These are phyloP conservation scores for Drosophila falleni DNA, from an alignment of 2,888 invertebrate genomes.

Conservation along the genomic window DNA sequence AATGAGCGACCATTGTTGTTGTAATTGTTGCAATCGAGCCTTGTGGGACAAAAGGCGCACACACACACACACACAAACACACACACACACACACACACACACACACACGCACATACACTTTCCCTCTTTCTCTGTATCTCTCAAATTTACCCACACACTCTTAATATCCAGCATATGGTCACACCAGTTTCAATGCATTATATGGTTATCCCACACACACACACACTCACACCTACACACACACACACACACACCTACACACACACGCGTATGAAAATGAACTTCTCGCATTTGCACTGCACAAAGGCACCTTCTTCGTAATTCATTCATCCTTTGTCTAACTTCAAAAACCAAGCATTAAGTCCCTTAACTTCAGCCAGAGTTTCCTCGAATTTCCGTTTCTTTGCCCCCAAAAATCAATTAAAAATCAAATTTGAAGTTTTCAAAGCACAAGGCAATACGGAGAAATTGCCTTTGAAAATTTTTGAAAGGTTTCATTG, in stretches of 20 bases:
- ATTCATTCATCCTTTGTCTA: background rate
- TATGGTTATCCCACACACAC: slow-evolving; percentile 17
- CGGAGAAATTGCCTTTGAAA: background rate
- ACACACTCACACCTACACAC: slow-evolving; percentile 15
- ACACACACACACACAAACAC: slow-evolving; percentile 14
- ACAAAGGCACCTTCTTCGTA: background rate
- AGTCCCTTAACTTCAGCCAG: background rate
- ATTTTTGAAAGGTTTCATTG: background rate
- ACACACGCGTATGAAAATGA: too few species aligned
- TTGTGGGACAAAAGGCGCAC: slow-evolving; percentile 52
- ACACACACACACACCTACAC: slow-evolving; percentile 11
- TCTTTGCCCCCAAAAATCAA: slow-evolving; percentile 1
- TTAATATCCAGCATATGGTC: slow-evolving; percentile 24
- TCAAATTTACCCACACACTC: slow-evolving; percentile 10
- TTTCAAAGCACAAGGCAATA: too few species aligned
- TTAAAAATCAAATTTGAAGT: slow-evolving; percentile 8
- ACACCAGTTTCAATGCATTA: slow-evolving; percentile 34
- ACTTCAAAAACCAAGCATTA: slow-evolving; percentile 2
- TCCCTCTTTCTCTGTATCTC: background rate
- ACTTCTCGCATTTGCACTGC: background rate
- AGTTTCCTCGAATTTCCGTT: background rate
- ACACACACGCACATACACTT: slow-evolving; percentile 9
- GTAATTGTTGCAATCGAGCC: slow-evolving; percentile 76
- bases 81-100: slow-evolving; percentile 10
- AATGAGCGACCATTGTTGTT: slow-evolving; percentile 59